Evolutionary conservation across 1,140 invertebrate genomes (phyloP).

Genomic region (Neodiprion virginianus): DNA sequence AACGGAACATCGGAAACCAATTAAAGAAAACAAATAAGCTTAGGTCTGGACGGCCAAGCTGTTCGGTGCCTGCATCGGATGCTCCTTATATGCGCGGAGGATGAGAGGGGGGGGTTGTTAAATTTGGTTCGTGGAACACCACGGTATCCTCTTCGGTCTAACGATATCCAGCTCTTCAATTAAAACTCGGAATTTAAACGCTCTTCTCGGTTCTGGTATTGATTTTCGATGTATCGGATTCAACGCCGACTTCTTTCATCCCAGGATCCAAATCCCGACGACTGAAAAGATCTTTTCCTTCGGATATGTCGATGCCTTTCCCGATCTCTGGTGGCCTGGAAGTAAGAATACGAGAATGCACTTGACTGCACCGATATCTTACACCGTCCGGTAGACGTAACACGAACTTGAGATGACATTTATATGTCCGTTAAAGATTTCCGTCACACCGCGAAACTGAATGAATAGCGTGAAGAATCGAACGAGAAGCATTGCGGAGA

Average conservation of each 20-base stretch:
- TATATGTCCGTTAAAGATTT: too few relatives aligned
- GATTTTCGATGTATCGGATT: neutral
- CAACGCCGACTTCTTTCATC: neutral
- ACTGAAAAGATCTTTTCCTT: neutral
- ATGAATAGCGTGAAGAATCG: neutral
- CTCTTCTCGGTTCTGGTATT: constrained; percentile 1
- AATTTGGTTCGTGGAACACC: constrained; percentile 18
- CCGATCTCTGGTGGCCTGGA: too few relatives aligned
- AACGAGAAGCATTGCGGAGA: neutral
- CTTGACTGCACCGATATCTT: too few relatives aligned
- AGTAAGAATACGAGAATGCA: too few relatives aligned
- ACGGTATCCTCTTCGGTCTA: neutral
- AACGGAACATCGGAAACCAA: constrained; percentile 11
- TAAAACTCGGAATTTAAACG: constrained; percentile 1
- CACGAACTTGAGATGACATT: too few relatives aligned
- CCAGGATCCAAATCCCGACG: neutral
- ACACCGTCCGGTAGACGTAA: too few relatives aligned
- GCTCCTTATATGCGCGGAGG: neutral
- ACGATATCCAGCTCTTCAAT: constrained; percentile 11
- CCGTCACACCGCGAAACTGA: neutral
- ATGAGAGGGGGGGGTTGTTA: neutral
- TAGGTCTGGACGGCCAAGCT: neutral
- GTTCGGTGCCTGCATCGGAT: neutral
- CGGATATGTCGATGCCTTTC: neutral
- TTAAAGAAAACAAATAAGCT: constrained; percentile 17